phyloP scores from a whole-genome alignment of 2,888 invertebrate genomes.

The Tenthredo distinguenda region DNA sequence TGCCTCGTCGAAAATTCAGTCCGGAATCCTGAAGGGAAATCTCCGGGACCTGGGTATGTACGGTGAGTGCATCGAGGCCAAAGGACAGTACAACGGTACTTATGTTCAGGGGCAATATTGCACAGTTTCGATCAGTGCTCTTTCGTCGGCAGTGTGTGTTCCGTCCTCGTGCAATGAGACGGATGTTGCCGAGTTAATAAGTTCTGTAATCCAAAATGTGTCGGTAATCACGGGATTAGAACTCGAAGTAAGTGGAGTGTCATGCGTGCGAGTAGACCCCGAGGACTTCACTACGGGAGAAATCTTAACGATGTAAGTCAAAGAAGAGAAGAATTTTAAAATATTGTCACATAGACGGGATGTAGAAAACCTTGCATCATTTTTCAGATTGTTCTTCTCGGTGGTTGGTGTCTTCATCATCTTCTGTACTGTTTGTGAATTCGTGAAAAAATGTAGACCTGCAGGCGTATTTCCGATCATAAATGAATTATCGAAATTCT shows the following conservation, averaged over 20 bases:
- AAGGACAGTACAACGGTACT: conserved; percentile 61
- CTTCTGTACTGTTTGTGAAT: conserved; percentile 63
- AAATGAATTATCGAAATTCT: conserved; percentile 71
- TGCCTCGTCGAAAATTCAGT: conserved; percentile 78
- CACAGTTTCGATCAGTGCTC: conserved; percentile 48
- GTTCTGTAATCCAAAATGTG: not conserved
- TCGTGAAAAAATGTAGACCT: conserved; percentile 42
- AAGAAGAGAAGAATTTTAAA: not conserved
- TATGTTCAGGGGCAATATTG: conserved; percentile 77
- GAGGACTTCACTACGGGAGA: conserved; percentile 16
- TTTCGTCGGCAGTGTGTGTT: conserved; percentile 6
- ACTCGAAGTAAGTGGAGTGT: not conserved
- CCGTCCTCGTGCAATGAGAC: not conserved
- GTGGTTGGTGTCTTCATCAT: conserved; percentile 62
- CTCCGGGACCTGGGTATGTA: conserved; percentile 77
- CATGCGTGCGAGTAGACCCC: not conserved
- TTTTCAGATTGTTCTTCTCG: conserved; percentile 63
- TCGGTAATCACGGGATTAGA: not conserved
- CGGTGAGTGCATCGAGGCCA: conserved; percentile 75
- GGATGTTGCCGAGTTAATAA: not conserved
- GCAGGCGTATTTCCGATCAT: not conserved
- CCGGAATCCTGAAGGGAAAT: conserved; percentile 78
- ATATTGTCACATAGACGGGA: not conserved
- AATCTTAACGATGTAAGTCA: conserved; percentile 16
- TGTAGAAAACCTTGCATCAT: not conserved